Evolutionary conservation across 2,797 vertebrate species (phyloP).

Genomic region (Bucorvus abyssinicus): DNA sequence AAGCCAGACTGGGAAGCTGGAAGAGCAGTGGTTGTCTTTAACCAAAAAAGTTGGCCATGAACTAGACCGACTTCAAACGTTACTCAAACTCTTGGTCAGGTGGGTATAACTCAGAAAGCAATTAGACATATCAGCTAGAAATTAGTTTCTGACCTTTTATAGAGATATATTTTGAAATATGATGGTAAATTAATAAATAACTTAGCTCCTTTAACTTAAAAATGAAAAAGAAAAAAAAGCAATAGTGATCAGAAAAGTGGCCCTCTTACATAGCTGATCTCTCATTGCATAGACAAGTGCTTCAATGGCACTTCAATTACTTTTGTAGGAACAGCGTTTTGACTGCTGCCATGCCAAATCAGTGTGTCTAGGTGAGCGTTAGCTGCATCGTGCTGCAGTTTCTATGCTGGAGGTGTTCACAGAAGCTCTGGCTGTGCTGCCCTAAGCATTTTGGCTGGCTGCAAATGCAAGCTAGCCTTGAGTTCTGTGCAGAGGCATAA

Average conservation of each 20-base stretch:
- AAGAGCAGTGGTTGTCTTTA: constrained; percentile 78
- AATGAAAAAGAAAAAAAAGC: background rate
- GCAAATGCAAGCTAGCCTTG: background rate
- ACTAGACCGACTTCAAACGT: constrained; percentile 57
- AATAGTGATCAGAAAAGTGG: background rate
- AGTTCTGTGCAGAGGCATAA: background rate
- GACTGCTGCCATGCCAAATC: background rate
- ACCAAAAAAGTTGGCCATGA: constrained; percentile 75
- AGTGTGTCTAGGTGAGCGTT: background rate
- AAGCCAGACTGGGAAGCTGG: constrained; percentile 68
- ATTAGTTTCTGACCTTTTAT: background rate
- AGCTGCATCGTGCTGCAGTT: background rate
- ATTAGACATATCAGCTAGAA: background rate
- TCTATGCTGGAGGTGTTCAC: background rate
- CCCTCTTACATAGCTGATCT: background rate
- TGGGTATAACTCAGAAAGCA: background rate
- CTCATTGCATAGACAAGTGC: background rate
- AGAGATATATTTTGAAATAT: background rate
- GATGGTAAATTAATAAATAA: background rate
- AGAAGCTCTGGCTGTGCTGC: background rate
- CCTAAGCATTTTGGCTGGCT: background rate
- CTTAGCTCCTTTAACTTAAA: background rate
- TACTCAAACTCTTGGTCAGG: constrained; percentile 80
- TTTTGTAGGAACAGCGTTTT: background rate
- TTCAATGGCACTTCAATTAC: background rate